Base-by-base conservation (phyloP, 2,113 vertebrate genomes). In the Charadrius vociferus region DNA sequence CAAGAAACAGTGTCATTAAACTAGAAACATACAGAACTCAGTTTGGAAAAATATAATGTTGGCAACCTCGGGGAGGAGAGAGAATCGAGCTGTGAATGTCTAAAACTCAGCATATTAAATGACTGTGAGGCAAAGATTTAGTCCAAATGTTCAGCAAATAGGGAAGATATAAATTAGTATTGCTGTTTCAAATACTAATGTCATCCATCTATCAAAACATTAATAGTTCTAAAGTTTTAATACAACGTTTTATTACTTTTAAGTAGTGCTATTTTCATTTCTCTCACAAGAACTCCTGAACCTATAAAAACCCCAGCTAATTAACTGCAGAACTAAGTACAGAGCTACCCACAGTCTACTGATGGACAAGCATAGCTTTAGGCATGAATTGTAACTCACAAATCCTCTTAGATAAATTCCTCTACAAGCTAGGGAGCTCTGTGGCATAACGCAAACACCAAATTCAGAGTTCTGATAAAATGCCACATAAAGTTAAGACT, bases 341-440 rank as follows among this genome's bases (percentile, higher is more conserved):
- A 85, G 75, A 93, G 73, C 68, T 67, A 93, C 59, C 68, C 82
- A 81, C 27, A 74, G 61, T 7, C 79, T 55, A 65, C 0, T 90
- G 97, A 96, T 88, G 85, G 81, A 90, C 96, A 96, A 93, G 93
- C 56, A 59, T 87, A 92, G 95, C 95, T 97, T 93, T 84, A 96
- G 95, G 91, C 91, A 78, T 80, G 82, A 93, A 96, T 65, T 79
- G 26, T 80, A 94, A 94, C 75, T 87, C 79, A 52, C 78, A 95
- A 97, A 95, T 95, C 95, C 94, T 97, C 92, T 97, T 96, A 94
- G 81, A 95, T 72, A 93, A 88, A 95, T 90, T 95, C 72, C 39
- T 90, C 87, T 95, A 90, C 79, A 93, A 95, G 89, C 72, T 55
- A 80, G 85, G 86, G 83, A 95, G 72, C 47, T 88, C 82, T 88